phyloP scores from a whole-genome alignment of 2,888 invertebrate genomes.

The Cerastis rubricosa region DNA sequence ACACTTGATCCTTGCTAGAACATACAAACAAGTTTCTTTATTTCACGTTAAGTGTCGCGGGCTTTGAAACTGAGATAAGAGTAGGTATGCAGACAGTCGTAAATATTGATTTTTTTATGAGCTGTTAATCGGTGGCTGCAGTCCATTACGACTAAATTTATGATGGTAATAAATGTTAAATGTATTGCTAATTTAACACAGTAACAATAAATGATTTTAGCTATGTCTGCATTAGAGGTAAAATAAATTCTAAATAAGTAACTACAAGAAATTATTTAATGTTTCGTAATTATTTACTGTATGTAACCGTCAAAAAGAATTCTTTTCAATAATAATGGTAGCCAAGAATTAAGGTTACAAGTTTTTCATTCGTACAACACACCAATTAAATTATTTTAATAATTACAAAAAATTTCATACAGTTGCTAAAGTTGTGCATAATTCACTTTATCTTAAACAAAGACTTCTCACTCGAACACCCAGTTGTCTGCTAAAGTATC shows the following conservation, averaged over 20 bases:
- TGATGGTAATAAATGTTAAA: constrained; percentile 20
- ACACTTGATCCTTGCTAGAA: constrained; percentile 81
- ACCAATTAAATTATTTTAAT: not conserved
- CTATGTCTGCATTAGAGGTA: not conserved
- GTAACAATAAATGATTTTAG: constrained; percentile 5
- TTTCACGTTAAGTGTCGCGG: constrained; percentile 26
- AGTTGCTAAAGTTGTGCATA: not conserved
- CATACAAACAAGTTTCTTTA: constrained; percentile 62
- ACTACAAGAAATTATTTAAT: not conserved
- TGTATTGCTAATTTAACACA: constrained; percentile 18
- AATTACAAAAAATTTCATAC: not conserved
- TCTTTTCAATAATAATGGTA: not conserved
- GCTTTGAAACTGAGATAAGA: constrained; percentile 28
- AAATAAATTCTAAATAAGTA: not conserved
- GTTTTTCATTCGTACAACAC: not conserved
- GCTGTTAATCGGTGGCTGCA: constrained; percentile 38
- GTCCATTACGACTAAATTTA: constrained; percentile 21
- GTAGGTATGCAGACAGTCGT: constrained; percentile 30
- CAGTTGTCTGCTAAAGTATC: constrained; percentile 67
- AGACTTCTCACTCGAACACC: not conserved
- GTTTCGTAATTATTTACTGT: not conserved
- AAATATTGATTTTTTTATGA: constrained; percentile 38
- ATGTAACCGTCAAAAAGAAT: not conserved
- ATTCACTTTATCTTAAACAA: not conserved
- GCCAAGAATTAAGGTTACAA: not conserved